Conservation (phyloP, 2,888 invertebrate genomes). For the Iselma pallidipennis region DNA sequence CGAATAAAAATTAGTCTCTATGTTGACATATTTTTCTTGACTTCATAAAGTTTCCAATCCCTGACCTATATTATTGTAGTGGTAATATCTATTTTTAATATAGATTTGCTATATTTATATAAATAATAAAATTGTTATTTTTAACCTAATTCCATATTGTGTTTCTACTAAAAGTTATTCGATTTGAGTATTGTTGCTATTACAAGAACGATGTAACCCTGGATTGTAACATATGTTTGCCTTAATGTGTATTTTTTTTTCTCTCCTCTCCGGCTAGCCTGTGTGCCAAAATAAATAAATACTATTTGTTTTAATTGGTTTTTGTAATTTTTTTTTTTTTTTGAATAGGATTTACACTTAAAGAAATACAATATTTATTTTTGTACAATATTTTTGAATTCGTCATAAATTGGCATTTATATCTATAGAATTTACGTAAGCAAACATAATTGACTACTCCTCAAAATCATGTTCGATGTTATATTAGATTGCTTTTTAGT, state of each 20-base stretch:
- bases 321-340: not conserved
- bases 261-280: not conserved
- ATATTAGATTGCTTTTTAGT: not conserved
- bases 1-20: not conserved
- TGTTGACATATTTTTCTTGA: too few species aligned
- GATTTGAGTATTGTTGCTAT: not conserved
- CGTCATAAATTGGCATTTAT: not conserved
- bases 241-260: not conserved
- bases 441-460: not conserved
- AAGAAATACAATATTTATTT: too few species aligned
- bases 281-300: not conserved
- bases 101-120: not conserved
- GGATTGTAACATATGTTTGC: not conserved
- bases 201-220: too few species aligned
- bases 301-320: not conserved
- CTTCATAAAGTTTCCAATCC: not conserved
- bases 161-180: not conserved
- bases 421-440: conserved; percentile 3
- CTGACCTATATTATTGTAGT: not conserved
- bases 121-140: not conserved
- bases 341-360: not conserved
- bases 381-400: too few species aligned
- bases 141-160: not conserved
- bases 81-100: too few species aligned
- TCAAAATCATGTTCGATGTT: conserved; percentile 8